Evolutionary conservation across 2,113 vertebrate species (phyloP).

Genomic region (Galbula dea): DNA sequence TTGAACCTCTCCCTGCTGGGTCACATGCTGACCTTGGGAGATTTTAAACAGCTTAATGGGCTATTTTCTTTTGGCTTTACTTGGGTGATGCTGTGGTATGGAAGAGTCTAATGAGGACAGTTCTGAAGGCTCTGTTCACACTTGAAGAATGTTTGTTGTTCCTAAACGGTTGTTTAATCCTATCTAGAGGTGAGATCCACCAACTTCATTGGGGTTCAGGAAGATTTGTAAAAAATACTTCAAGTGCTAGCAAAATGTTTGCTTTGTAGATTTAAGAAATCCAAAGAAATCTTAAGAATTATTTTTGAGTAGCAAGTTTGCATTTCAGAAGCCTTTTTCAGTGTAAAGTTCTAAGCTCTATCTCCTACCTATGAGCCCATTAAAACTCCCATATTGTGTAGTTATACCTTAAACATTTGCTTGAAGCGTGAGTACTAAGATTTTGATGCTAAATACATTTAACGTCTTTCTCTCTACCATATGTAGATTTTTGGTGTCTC

Average conservation of each 20-base stretch:
- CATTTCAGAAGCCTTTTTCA: neutral
- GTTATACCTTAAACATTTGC: neutral
- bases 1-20: slow-evolving; percentile 73
- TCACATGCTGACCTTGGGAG: slow-evolving; percentile 70
- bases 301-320: neutral
- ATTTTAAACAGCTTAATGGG: slow-evolving; percentile 63
- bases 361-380: neutral
- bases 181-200: neutral
- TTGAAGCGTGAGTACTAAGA: neutral
- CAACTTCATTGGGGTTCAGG: neutral
- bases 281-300: neutral
- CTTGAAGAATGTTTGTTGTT: neutral
- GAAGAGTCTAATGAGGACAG: slow-evolving; percentile 4
- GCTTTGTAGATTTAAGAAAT: neutral
- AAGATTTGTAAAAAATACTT: neutral
- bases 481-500: neutral
- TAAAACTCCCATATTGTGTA: neutral
- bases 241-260: neutral
- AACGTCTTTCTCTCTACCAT: neutral
- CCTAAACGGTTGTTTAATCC: neutral
- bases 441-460: neutral
- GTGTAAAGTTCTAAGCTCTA: neutral
- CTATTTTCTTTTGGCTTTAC: slow-evolving; percentile 53
- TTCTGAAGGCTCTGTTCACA: slow-evolving; percentile 2
- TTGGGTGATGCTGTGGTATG: slow-evolving; percentile 48